A percentile compares a stretch with the other conserved stretches of the same genome.
phyloP scores from a whole-genome alignment of 2,113 vertebrate species.

The Clarias magur region DNA sequence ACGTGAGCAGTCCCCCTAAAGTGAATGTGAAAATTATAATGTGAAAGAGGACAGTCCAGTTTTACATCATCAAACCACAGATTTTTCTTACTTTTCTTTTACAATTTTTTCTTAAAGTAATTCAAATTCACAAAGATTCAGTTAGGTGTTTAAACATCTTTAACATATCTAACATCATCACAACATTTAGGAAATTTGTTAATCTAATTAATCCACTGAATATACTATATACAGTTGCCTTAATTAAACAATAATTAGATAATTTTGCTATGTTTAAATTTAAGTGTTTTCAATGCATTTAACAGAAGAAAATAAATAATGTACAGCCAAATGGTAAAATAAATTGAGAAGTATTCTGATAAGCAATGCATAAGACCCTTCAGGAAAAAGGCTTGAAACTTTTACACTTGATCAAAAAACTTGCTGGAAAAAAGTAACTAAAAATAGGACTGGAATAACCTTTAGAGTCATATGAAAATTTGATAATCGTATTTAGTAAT shows the following conservation, averaged over 20 bases:
- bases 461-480: background rate
- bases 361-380: background rate
- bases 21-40: background rate
- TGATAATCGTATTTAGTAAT: background rate
- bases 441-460: background rate
- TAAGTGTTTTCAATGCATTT: background rate
- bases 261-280: background rate
- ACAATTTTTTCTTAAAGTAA: background rate
- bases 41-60: background rate
- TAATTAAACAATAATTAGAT: no score
- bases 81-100: background rate
- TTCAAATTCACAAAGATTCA: background rate
- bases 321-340: background rate
- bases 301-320: background rate
- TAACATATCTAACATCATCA: background rate
- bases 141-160: background rate
- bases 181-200: background rate
- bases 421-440: background rate
- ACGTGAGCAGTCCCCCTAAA: background rate
- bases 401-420: background rate
- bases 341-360: background rate
- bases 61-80: background rate
- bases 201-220: background rate
- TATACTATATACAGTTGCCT: no score
- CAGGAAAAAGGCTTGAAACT: background rate